Evolutionary conservation across 1,140 invertebrate genomes (phyloP), one percentile per base, ranked within the genome.

Genomic region (Drosophila biarmipes): DNA sequence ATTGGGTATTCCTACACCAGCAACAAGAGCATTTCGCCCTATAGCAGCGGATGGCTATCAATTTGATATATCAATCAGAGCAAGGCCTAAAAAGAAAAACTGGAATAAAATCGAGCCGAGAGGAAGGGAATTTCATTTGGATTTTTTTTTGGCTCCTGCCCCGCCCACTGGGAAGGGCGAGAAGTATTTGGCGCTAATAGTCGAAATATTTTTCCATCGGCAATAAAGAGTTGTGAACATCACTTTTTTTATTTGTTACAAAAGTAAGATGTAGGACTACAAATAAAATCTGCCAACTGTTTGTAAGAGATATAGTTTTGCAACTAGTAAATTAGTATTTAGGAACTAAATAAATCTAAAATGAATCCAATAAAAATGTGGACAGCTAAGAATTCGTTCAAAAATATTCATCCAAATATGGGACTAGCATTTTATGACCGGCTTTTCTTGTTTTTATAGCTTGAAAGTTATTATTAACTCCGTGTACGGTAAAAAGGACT

Each of bases 21-120:
- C 34, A 72, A 67, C 52, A 56, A 53, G 64, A 68, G 62, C 67
- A 77, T 68, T 77, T 49, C 27, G 43, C 56, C 40, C 49, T 63
- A 63, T 48, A 38, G 43, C 58, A 64, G 45, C 72, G 72, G 51
- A 56, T 74, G 73, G 81, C 81, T 71, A 85, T 86, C 81, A 86
- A 86, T 78, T 86, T 86, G 81, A 86, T 86, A 80, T 86, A 86
- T 86, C 81, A 86, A 86, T 86, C 81, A 86, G 81, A 53, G 68
- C 52, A 55, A 63, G 49, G 29, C 21, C 40, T 29, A 29, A 68
- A 61, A 31, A 27, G 0, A 40, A 59, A 52, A 69, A 27, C 45
- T 4, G 15, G 21, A 51, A 40, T 38, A 31, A 34, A 66, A 19
- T 46, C 19, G 11, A 42, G 15, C 21, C 24, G 12, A 35, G 35